These are phyloP conservation scores for Microplitis demolitor DNA, from an alignment of 1,140 invertebrate species.

Conservation along the genomic window DNA sequence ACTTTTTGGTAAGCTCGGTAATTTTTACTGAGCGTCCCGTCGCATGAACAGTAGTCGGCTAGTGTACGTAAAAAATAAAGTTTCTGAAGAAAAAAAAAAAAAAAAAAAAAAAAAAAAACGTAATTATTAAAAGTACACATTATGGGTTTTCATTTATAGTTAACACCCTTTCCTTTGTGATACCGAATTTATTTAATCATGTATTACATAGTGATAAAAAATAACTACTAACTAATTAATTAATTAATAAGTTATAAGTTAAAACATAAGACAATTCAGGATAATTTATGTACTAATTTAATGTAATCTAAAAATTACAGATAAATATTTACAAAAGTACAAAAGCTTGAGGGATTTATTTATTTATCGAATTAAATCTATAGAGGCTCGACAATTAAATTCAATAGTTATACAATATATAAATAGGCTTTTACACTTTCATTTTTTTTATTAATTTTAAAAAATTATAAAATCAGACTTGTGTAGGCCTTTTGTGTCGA, in stretches of 20 bases:
- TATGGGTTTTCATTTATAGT: neutral
- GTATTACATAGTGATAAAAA: neutral
- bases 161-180: neutral
- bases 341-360: conserved; percentile 8
- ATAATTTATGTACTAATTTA: neutral
- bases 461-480: too few species aligned
- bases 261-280: neutral
- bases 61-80: conserved; percentile 62
- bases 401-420: too few species aligned
- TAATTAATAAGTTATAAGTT: neutral
- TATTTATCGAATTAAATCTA: neutral
- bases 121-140: neutral
- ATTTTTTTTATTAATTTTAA: neutral
- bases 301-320: neutral
- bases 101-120: neutral
- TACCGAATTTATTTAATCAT: too few species aligned
- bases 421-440: too few species aligned
- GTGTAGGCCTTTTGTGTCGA: too few species aligned
- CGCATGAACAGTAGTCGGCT: conserved; percentile 58
- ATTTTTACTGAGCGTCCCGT: conserved; percentile 42
- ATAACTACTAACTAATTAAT: neutral
- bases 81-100: conserved; percentile 42
- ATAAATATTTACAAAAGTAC: conserved; percentile 26
- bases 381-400: too few species aligned
- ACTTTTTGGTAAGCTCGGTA: conserved; percentile 38